A percentile compares a stretch with the other conserved stretches of the same genome.
These are phyloP conservation scores for Tribolium castaneum DNA, from an alignment of 1,140 invertebrate species.

Conservation along the genomic window DNA sequence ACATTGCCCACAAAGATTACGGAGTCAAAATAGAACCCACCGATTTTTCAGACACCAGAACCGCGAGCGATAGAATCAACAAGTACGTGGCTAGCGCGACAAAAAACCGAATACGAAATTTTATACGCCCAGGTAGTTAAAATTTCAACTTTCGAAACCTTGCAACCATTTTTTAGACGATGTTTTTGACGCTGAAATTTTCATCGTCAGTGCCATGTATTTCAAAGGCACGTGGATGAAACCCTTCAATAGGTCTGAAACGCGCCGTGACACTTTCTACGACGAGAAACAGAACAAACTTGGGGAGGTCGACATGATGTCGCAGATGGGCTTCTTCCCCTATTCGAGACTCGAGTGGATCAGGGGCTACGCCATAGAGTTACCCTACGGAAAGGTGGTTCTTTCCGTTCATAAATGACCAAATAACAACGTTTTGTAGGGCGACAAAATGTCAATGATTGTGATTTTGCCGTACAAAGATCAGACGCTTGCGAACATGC, in stretches of 20 bases:
- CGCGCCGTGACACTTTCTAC: slow-evolving; percentile 68
- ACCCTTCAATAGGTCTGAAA: slow-evolving; percentile 75
- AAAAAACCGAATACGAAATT: slow-evolving; percentile 72
- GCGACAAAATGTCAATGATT: slow-evolving; percentile 74
- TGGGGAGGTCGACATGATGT: slow-evolving; percentile 73
- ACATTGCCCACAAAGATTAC: slow-evolving; percentile 64
- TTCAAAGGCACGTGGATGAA: slow-evolving; percentile 86
- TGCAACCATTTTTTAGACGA: slow-evolving; percentile 59
- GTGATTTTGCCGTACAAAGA: slow-evolving; percentile 72
- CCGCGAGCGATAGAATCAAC: slow-evolving; percentile 72
- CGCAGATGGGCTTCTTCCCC: slow-evolving; percentile 66
- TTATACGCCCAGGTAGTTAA: slow-evolving; percentile 68
- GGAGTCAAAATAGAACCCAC: slow-evolving; percentile 68
- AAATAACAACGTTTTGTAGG: slow-evolving; percentile 62
- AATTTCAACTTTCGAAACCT: not conserved
- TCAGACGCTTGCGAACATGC: slow-evolving; percentile 64
- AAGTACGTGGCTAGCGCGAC: slow-evolving; percentile 73
- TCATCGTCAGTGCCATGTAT: slow-evolving; percentile 82
- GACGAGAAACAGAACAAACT: slow-evolving; percentile 66
- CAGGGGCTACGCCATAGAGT: slow-evolving; percentile 74
- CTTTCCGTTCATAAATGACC: not conserved
- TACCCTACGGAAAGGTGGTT: slow-evolving; percentile 73
- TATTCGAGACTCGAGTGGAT: slow-evolving; percentile 68
- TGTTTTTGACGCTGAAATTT: slow-evolving; percentile 69
- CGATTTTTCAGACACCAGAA: slow-evolving; percentile 69